Evolutionary conservation across 2,888 invertebrate species (phyloP), one percentile per base, ranked within the genome.

Genomic region (Notodonta dromedarius): DNA sequence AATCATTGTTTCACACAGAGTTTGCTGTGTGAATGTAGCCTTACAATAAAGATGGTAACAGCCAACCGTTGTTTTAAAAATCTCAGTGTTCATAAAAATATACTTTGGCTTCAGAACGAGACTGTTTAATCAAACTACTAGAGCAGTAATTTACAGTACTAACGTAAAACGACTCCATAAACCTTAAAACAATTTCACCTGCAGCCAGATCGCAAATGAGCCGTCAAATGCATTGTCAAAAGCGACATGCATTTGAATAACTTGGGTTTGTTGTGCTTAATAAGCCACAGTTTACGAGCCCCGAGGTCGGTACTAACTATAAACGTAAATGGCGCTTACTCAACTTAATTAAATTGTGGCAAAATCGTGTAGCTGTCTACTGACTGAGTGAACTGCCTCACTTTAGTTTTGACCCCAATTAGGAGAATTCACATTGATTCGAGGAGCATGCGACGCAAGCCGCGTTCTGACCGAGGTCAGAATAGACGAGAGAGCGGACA

Each of bases 211-310:
- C 39, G 39, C 7, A n/a, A 39, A 39, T 54, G 12, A 54, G 54
- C n/a, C 39, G 14, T 54, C 54, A 39, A 54, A 54, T 54, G 39
- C 39, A 39, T 54, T 39, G 54, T 54, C 54, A 54, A 54, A 35
- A 14, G 39, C n/a, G 54, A n/a, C 13, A 54, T 54, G 13, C 54
- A 54, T 39, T 8, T 39, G 54, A 54, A 39, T 39, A 54, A 9
- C 54, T 14, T n/a, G 12, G n/a, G 13, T 39, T 9, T 7, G 32
- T 14, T 54, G 7, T 5, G 54, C 39, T 54, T 54, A 54, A 54
- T 54, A 54, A 54, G 39, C n/a, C 54, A 39, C 14, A 24, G 13
- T 54, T 54, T 54, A 54, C 54, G 54, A 53, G 6, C 13, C 35
- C 53, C 35, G 24, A 50, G 39, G 54, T 54, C 54, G 39, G 39